Conservation (phyloP, 2,797 vertebrate species). For the Serranus cabrilla region DNA sequence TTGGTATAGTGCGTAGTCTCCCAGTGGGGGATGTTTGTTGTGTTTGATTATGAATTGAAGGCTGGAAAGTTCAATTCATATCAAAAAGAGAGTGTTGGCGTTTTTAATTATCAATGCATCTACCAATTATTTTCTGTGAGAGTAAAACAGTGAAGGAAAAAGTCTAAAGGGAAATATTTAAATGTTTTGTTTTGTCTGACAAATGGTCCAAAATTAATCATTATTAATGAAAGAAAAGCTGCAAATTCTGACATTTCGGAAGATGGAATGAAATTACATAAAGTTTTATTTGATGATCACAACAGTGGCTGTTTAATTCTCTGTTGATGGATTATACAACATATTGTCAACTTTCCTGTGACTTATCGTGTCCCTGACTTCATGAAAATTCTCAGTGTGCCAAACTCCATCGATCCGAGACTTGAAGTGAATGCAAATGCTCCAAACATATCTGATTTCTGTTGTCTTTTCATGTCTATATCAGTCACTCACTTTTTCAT, state of each 20-base stretch:
- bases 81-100: slow-evolving; percentile 13
- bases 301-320: background rate
- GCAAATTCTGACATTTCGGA: background rate
- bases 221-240: background rate
- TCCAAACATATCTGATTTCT: background rate
- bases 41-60: slow-evolving; percentile 10
- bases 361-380: background rate
- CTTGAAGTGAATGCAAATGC: background rate
- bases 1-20: slow-evolving; percentile 1
- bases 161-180: background rate
- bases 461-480: background rate
- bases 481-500: background rate
- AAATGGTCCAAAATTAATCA: background rate
- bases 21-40: background rate
- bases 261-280: background rate
- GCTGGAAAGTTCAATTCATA: slow-evolving; percentile 23
- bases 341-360: background rate
- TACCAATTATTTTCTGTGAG: slow-evolving; percentile 5
- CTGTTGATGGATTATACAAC: background rate
- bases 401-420: background rate
- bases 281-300: background rate
- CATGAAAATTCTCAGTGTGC: background rate
- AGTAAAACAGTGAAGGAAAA: too few relatives aligned
- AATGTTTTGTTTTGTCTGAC: background rate
- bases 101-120: slow-evolving; percentile 8